Base-by-base conservation (phyloP, 2,113 vertebrate species). In the Brachypteracias leptosomus region DNA sequence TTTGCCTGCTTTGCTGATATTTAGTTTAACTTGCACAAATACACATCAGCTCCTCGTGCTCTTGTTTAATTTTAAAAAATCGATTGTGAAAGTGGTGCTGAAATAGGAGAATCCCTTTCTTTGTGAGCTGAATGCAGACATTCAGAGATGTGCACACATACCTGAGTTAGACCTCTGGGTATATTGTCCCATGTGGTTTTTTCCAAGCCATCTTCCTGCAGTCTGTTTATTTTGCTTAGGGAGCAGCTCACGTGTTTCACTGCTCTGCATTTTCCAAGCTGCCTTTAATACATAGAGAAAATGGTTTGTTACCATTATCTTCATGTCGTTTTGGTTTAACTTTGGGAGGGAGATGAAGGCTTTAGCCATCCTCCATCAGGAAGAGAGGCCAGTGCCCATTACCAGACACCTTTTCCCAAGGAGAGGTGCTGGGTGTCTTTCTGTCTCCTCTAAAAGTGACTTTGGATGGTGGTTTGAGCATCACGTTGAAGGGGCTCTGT, bases 401-500 rank as follows among this genome's bases (percentile, higher is more conserved):
- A 16, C 65, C 29, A 63, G 40, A 8, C 68, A 13, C 25, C 38
- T 40, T 54, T 6, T 16, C 11, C 61, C 73, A 16, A 16, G 49
- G 3, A 11, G 71, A 31, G 4, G 1, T 5, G 40, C 74, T 44
- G 16, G 63, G 46, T 44, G 29, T n/a, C 11, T 84, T 88, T 84
- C 2, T 71, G 28, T 57, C 80, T 82, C 59, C 72, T 94, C 65
- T 15, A 29, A 85, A 96, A 92, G 96, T 91, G 77, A 84, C 96
- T 95, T 83, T 93, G 96, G 86, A 47, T 1, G 61, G 25, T 31
- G 85, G 67, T 20, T 87, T 8, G 85, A 76, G 80, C 42, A 72
- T 52, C 28, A 6, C 2, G 5, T 12, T 57, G 87, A 84, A 54
- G 90, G 66, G 66, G 72, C 68, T 59, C 38, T 31, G 36, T 15